These are phyloP conservation scores for Tenebrio molitor DNA, from an alignment of 1,140 invertebrate genomes.

Conservation along the genomic window DNA sequence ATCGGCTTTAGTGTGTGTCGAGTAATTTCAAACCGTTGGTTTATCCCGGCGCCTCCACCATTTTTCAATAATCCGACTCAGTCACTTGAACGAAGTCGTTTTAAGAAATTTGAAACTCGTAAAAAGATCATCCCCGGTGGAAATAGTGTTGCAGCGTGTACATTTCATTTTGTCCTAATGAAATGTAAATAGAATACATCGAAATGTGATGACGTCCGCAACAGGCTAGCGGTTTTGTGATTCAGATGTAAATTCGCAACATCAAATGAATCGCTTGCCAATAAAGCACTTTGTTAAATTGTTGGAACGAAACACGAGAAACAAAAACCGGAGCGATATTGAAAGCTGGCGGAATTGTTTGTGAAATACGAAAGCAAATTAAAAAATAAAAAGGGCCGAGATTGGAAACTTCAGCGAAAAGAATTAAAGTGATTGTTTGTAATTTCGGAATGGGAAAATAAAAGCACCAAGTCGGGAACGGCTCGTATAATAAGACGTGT, in stretches of 20 bases:
- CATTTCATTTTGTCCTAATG: conserved; percentile 21
- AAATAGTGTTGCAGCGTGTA: conserved; percentile 10
- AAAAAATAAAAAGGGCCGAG: conserved; percentile 2
- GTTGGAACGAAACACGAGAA: not conserved
- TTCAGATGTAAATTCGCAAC: conserved; percentile 27
- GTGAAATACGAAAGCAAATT: not conserved
- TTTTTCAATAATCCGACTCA: not conserved
- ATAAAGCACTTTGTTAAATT: conserved; percentile 32
- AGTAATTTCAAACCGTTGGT: no score
- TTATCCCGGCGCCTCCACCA: not conserved
- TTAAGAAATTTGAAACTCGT: no score
- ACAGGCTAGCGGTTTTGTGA: conserved; percentile 34
- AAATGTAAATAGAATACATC: conserved; percentile 27
- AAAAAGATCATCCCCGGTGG: no score
- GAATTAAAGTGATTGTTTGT: conserved; percentile 4
- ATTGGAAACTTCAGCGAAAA: not conserved
- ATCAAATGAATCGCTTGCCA: conserved; percentile 30
- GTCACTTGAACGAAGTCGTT: no score
- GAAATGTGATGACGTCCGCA: conserved; percentile 31
- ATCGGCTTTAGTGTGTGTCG: no score
- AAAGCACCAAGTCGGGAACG: not conserved
- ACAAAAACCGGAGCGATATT: no score
- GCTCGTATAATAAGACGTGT: conserved; percentile 31
- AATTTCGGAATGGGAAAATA: conserved; percentile 1
- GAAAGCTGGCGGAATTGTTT: no score